These are phyloP conservation scores for Lutra lutra DNA, from an alignment of 2,797 vertebrate species.

Conservation along the genomic window DNA sequence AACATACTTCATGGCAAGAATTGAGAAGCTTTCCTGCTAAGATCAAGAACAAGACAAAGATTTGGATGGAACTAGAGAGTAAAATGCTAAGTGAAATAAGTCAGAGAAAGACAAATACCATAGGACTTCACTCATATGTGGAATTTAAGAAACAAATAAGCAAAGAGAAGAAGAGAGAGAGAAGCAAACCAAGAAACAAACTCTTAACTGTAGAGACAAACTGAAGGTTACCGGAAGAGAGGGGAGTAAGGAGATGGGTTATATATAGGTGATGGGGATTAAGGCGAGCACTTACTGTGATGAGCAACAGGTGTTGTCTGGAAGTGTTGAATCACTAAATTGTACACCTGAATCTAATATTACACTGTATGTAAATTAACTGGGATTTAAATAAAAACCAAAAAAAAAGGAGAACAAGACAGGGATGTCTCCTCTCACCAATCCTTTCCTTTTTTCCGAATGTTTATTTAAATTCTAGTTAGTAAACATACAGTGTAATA, in stretches of 20 bases:
- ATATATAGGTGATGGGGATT: background rate
- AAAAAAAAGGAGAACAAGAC: background rate
- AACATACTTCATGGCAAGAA: background rate
- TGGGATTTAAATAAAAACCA: background rate
- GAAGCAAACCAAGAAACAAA: background rate
- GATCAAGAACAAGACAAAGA: background rate
- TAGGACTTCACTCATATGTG: background rate
- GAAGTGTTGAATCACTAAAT: background rate
- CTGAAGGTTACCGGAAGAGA: background rate
- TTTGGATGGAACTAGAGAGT: background rate
- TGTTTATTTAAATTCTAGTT: background rate
- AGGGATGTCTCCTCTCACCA: background rate
- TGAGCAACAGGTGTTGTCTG: background rate
- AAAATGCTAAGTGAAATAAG: background rate
- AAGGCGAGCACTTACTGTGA: background rate
- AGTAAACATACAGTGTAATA: background rate
- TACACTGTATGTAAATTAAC: background rate
- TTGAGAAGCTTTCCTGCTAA: background rate
- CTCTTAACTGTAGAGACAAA: background rate
- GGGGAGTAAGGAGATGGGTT: background rate
- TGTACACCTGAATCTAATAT: background rate
- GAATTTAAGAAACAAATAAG: background rate
- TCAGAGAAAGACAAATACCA: background rate
- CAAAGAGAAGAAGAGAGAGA: background rate
- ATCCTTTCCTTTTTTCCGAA: background rate